A percentile compares a stretch with the other conserved stretches of the same genome.
These are phyloP conservation scores for Rhincodon typus DNA, from an alignment of 2,797 vertebrate genomes.

Conservation along the genomic window DNA sequence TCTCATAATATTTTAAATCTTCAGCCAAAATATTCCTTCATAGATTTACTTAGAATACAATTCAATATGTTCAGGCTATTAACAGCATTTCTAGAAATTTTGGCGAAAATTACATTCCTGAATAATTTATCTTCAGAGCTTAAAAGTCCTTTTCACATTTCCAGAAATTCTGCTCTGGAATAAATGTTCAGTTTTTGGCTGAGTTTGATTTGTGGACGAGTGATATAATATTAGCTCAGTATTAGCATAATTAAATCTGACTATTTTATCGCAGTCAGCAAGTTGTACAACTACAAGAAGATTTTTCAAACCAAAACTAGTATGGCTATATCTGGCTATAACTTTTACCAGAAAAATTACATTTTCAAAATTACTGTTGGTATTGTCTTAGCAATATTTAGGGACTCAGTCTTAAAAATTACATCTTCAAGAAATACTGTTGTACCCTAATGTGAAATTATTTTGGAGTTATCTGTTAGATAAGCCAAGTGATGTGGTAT, in stretches of 20 bases:
- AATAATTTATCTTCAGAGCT: neutral
- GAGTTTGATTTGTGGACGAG: neutral
- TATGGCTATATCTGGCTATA: neutral
- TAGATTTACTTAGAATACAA: neutral
- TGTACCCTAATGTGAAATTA: neutral
- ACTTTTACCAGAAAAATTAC: neutral
- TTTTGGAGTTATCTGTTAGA: neutral
- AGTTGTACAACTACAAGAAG: neutral
- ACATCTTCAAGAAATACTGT: neutral
- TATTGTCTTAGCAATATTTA: neutral
- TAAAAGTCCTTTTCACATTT: neutral
- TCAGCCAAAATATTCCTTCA: neutral
- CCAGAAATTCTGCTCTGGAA: neutral
- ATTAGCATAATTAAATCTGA: neutral
- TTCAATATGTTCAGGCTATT: neutral
- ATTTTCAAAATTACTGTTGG: neutral
- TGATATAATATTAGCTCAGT: neutral
- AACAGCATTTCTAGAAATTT: neutral
- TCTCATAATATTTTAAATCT: neutral
- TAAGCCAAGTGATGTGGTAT: constrained; percentile 9
- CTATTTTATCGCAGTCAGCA: neutral
- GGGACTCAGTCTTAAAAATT: neutral
- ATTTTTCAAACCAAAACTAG: neutral
- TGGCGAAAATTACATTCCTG: neutral
- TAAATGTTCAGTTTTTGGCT: neutral